phyloP scores from a whole-genome alignment of 1,140 invertebrate genomes.

The Centruroides vittatus region DNA sequence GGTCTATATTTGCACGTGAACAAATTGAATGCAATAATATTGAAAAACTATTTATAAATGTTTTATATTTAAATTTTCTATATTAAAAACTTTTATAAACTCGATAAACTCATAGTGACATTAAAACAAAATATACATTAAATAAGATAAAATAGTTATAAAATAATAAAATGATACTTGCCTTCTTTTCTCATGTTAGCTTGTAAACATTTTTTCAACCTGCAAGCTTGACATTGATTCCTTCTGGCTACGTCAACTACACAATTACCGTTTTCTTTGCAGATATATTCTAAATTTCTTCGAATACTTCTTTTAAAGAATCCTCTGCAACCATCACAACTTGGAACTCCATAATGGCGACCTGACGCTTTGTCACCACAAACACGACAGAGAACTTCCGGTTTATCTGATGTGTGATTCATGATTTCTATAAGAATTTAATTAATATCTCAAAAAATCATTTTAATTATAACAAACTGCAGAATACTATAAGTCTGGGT shows the following conservation, averaged over 20 bases:
- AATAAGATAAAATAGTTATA: no score
- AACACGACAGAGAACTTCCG: slow-evolving; percentile 45
- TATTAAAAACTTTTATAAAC: no score
- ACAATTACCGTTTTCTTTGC: slow-evolving; percentile 77
- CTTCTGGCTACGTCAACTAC: slow-evolving; percentile 78
- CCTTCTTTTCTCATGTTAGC: slow-evolving; percentile 93
- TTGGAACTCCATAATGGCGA: slow-evolving; percentile 81
- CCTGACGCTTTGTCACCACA: slow-evolving; percentile 86
- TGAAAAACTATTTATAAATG: no score
- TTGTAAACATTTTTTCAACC: slow-evolving; percentile 79
- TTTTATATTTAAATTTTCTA: no score
- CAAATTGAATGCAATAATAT: no score
- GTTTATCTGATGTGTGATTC: slow-evolving; percentile 10
- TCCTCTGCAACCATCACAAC: slow-evolving; percentile 77
- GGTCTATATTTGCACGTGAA: no score
- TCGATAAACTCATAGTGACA: no score
- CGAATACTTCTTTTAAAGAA: slow-evolving; percentile 84
- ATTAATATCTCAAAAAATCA: no score
- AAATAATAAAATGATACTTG: slow-evolving; percentile 33
- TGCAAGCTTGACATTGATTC: slow-evolving; percentile 90
- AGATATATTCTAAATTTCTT: slow-evolving; percentile 80
- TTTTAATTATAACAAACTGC: no score
- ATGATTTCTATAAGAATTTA: not conserved
- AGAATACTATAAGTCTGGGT: no score
- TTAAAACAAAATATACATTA: no score